Evolutionary conservation across 37 sponge, comb jelly and placozoan genomes (phyloP), one percentile per base, ranked within the genome.

Genomic region (Chondrosia reniformis): DNA sequence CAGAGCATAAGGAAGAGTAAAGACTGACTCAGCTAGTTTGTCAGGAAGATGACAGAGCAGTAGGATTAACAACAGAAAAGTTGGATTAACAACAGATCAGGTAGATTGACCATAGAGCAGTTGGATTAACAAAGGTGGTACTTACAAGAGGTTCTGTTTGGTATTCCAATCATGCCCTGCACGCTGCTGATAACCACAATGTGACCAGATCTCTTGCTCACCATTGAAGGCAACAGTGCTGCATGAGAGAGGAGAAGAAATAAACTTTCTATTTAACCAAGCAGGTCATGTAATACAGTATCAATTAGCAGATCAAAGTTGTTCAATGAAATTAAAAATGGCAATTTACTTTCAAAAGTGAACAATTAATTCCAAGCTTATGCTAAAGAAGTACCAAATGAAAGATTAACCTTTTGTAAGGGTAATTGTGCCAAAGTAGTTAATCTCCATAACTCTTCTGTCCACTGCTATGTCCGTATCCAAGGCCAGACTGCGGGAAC

Each of bases 91-190:
- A 49, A 74, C 75, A 30, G 21, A 64, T 22, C 21, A 15, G 21
- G 33, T 22, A 74, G 56, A 19, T 43, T 13, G 36, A 52, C n/a
- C 17, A 43, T n/a, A n/a, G n/a, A n/a, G n/a, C 45, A 74, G 19
- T 74, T 43, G 42, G 42, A 19, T 19, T 17, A 74, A 21, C 55
- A 43, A 22, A 15, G 21, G 42, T 22, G 13, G n/a, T 33, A 75
- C 86, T 83, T 56, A 93, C 94, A 93, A 69, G 94, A 89, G 21
- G 94, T 82, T 54, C 94, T 45, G 22, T 45, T 42, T 4, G 94
- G 94, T 1, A 93, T 19, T 40, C 88, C 94, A 25, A 93, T 52
- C 54, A 86, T 89, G 2, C 94, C 94, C 61, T 93, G 94, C 25
- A 93, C 61, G 45, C 90, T 89, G 46, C 91, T 89, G 28, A 93